A percentile compares a stretch with the other conserved stretches of the same genome.
These are phyloP conservation scores for Biston stratarius DNA, from an alignment of 2,888 invertebrate species.

Conservation along the genomic window DNA sequence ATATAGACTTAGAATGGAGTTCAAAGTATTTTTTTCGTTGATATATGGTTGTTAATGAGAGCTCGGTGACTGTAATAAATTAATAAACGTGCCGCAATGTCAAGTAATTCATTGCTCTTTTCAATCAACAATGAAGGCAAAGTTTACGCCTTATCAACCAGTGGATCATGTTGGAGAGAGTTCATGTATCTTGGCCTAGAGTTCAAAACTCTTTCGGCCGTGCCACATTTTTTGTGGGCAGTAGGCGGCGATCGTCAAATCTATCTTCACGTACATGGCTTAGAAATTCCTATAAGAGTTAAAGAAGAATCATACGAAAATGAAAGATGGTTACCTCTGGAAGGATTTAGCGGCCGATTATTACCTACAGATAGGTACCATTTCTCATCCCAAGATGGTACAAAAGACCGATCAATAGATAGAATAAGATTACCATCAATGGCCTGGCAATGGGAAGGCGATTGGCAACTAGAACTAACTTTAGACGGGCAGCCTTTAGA, in stretches of 20 bases:
- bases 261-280: conserved; percentile 95
- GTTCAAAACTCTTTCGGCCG: conserved; percentile 95
- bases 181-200: conserved; percentile 94
- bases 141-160: conserved; percentile 93
- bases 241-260: conserved; percentile 97
- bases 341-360: conserved; percentile 93
- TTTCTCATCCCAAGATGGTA: conserved; percentile 95
- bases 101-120: conserved; percentile 91
- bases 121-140: conserved; percentile 95
- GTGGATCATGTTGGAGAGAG: conserved; percentile 94
- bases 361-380: conserved; percentile 95
- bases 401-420: conserved; percentile 91
- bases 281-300: conserved; percentile 96
- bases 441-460: conserved; percentile 99
- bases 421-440: conserved; percentile 95
- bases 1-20: background rate
- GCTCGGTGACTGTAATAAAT: background rate
- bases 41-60: background rate
- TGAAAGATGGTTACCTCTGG: conserved; percentile 96
- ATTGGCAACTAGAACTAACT: conserved; percentile 95
- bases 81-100: conserved; percentile 57
- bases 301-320: conserved; percentile 97
- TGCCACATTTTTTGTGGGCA: conserved; percentile 96
- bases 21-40: background rate
- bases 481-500: conserved; percentile 95